These are phyloP conservation scores for Ondatra zibethicus DNA, from an alignment of 2,113 vertebrate genomes.

Conservation along the genomic window DNA sequence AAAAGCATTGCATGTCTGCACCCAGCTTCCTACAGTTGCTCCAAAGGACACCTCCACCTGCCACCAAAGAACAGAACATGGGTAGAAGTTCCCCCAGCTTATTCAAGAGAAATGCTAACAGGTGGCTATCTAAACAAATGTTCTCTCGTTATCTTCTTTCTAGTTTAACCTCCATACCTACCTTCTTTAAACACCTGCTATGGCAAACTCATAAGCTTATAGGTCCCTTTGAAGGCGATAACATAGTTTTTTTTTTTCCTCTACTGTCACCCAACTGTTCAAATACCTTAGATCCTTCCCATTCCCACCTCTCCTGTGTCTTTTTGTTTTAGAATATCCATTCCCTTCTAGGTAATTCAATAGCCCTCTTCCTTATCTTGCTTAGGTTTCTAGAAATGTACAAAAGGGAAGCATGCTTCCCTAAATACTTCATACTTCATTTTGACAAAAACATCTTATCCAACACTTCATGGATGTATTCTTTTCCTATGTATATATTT, in stretches of 20 bases:
- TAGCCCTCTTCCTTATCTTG: not conserved
- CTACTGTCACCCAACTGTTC: not conserved
- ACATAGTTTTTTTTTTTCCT: not conserved
- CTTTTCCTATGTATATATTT: not conserved
- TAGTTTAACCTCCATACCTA: not conserved
- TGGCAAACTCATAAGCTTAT: not conserved
- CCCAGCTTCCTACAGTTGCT: not conserved
- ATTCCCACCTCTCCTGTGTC: not conserved
- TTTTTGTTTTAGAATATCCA: not conserved
- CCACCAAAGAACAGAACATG: not conserved
- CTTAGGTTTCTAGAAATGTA: not conserved
- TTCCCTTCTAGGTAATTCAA: not conserved
- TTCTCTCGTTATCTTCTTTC: not conserved
- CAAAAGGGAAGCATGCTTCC: not conserved
- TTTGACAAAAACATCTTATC: slow-evolving; percentile 11
- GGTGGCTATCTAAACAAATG: not conserved
- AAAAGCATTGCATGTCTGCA: not conserved
- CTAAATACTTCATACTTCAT: slow-evolving; percentile 13
- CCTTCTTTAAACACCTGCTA: not conserved
- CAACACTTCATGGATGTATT: not conserved
- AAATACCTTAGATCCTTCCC: not conserved
- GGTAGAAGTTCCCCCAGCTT: not conserved
- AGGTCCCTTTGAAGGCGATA: not conserved
- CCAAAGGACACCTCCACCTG: not conserved
- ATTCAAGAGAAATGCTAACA: not conserved